Base-by-base conservation (phyloP, 1,140 invertebrate genomes). In the Cryptotermes secundus region DNA sequence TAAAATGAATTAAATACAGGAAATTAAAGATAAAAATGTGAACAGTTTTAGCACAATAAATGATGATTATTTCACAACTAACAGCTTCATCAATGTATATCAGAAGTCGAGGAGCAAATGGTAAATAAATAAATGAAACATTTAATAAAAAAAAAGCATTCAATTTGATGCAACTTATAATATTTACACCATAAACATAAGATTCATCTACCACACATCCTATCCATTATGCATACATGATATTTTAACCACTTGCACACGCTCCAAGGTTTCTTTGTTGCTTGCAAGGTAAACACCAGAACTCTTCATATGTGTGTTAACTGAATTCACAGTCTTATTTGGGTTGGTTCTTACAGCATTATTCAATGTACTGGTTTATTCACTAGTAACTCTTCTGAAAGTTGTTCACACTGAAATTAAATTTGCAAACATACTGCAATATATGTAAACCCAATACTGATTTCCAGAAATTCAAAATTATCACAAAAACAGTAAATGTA, bases 101-200 rank as follows among this genome's bases (percentile, higher is more conserved):
- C 45, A 49, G 45, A 4, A 31, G 59, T 31, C 4, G 26, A 31
- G 19, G 26, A n/a, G 59, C 10, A 72, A 72, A 6, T 72, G 59
- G 59, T 31, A 72, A 72, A 72, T 72, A 72, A 72, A 72, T 72
- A 72, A n/a, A 31, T 31, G 59, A 72, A 72, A 72, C 59, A 72
- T 26, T 72, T 22, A 59, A 59, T 59, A 72, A 72, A 72, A n/a
- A n/a, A 49, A 72, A 72, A 72, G 59, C 59, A 72, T n/a, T 72
- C n/a, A 14, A 1, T 72, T n/a, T 72, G 59, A 72, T n/a, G 16
- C 1, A 72, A 72, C n/a, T 72, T 9, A 31, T 72, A 72, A 72
- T 72, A 72, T 72, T 72, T 72, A 72, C 26, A n/a, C n/a, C 59
- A 72, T 72, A 72, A 72, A 72, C 59, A 7, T 72, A 72, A 65